phyloP scores from a whole-genome alignment of 2,888 invertebrate species.

The Chymomyza caudatula region DNA sequence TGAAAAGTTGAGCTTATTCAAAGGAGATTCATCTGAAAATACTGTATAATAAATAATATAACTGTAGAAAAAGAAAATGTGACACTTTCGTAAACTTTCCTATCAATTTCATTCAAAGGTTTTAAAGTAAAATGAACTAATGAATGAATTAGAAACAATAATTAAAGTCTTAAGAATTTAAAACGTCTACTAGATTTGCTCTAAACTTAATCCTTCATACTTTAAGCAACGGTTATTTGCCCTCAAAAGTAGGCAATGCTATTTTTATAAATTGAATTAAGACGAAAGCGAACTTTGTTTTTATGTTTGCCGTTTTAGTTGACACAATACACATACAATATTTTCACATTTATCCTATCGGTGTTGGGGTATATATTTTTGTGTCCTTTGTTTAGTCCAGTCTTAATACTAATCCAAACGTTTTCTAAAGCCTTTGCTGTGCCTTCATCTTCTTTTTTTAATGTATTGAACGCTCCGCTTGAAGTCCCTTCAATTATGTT shows the following conservation, averaged over 20 bases:
- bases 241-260: background rate
- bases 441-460: background rate
- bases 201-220: background rate
- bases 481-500: constrained; percentile 53
- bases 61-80: no score
- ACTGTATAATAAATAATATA: no score
- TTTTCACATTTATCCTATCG: background rate
- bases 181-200: no score
- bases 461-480: constrained; percentile 33
- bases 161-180: no score
- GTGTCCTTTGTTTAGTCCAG: background rate
- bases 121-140: no score
- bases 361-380: background rate
- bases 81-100: no score
- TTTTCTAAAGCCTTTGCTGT: constrained; percentile 24
- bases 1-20: no score
- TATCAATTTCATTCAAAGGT: no score
- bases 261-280: background rate
- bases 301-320: background rate
- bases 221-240: background rate
- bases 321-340: background rate
- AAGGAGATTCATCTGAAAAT: no score
- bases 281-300: background rate
- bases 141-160: no score
- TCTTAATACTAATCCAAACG: constrained; percentile 32